Conservation (phyloP, 2,113 vertebrate genomes). For the Clarias batrachus region DNA sequence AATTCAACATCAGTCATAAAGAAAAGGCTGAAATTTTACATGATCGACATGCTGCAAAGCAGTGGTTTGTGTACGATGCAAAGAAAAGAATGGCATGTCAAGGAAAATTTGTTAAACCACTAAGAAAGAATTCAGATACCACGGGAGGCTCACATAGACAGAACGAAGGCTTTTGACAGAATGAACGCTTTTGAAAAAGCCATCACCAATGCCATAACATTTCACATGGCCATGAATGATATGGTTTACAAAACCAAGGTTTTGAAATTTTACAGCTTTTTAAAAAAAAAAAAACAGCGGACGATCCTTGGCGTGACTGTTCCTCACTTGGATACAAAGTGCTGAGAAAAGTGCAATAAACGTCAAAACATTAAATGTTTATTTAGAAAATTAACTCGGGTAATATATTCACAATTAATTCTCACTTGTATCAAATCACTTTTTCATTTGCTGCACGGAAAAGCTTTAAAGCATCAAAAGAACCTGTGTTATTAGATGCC, state of each 20-base stretch:
- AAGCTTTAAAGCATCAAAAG: too few relatives aligned
- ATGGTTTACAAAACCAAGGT: not conserved
- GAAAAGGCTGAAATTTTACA: not conserved
- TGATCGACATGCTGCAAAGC: not conserved
- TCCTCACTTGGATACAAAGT: not conserved
- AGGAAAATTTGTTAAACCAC: not conserved
- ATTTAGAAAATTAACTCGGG: too few relatives aligned
- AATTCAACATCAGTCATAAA: not conserved
- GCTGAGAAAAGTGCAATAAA: too few relatives aligned
- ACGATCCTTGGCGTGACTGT: not conserved
- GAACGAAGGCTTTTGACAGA: not conserved
- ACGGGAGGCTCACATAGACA: not conserved
- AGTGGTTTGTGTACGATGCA: not conserved
- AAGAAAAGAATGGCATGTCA: not conserved
- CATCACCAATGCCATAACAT: not conserved
- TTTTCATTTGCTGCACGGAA: not conserved
- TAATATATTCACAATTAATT: too few relatives aligned
- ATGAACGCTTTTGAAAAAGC: not conserved
- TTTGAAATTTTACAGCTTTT: not conserved
- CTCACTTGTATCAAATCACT: not conserved
- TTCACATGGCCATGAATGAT: not conserved
- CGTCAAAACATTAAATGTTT: too few relatives aligned
- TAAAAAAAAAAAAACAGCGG: not conserved
- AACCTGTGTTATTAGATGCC: too few relatives aligned
- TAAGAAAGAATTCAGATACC: not conserved